Evolutionary conservation across 1,140 invertebrate species (phyloP).

Genomic region (Cryptotermes secundus): DNA sequence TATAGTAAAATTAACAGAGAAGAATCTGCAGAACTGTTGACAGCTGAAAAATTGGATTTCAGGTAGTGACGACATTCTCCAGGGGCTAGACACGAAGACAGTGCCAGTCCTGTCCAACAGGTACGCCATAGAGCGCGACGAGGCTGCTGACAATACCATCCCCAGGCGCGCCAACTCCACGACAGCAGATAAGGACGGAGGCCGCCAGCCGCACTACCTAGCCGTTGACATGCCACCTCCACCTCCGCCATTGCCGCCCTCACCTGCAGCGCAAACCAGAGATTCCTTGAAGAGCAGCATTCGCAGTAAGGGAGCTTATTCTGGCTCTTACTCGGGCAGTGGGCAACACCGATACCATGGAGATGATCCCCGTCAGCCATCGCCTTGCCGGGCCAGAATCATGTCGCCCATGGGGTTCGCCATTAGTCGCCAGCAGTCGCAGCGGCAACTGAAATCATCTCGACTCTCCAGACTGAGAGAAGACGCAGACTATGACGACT

Average conservation of each 20-base stretch:
- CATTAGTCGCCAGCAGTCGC: constrained; percentile 52
- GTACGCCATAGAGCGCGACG: constrained; percentile 64
- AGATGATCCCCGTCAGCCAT: constrained; percentile 43
- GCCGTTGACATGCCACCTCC: constrained; percentile 15
- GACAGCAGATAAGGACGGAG: background rate
- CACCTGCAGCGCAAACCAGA: constrained; percentile 32
- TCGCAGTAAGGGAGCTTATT: constrained; percentile 31
- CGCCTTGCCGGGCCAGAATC: constrained; percentile 56
- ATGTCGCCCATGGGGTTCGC: constrained; percentile 69
- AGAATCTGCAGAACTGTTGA: no score
- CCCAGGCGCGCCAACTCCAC: background rate
- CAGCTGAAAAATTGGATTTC: no score
- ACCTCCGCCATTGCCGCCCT: constrained; percentile 13
- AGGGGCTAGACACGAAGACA: constrained; percentile 32
- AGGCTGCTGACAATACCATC: background rate
- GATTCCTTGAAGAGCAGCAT: constrained; percentile 40
- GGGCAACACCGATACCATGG: constrained; percentile 42
- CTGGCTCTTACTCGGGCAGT: background rate
- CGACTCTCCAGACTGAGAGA: constrained; percentile 42
- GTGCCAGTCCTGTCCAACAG: constrained; percentile 67
- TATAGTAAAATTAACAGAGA: no score
- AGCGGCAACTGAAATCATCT: constrained; percentile 13
- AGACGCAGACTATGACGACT: constrained; percentile 44
- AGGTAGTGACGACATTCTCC: background rate
- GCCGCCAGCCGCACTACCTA: constrained; percentile 19